These are phyloP conservation scores for Nomada ferruginata DNA, from an alignment of 2,888 invertebrate genomes.

Conservation along the genomic window DNA sequence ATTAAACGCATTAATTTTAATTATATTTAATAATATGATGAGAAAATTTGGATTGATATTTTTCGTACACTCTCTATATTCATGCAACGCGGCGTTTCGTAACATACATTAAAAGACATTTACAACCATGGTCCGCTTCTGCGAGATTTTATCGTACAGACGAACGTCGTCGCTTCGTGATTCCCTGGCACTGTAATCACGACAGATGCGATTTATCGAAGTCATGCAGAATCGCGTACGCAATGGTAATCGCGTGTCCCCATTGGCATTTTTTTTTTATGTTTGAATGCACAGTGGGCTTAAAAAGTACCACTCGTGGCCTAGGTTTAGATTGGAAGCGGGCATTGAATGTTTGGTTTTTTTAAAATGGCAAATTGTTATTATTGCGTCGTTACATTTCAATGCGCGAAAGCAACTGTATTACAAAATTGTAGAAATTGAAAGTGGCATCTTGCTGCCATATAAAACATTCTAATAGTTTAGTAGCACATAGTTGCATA, in stretches of 20 bases:
- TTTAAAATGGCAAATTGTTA: not conserved
- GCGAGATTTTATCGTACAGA: not conserved
- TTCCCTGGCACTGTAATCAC: conserved; percentile 2
- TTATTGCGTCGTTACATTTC: not conserved
- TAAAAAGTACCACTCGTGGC: not conserved
- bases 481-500: too few relatives aligned
- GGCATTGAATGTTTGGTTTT: conserved; percentile 6
- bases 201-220: conserved; percentile 3
- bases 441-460: not conserved
- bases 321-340: not conserved
- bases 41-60: too few relatives aligned
- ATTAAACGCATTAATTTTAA: too few relatives aligned
- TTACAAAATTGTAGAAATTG: not conserved
- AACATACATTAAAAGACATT: conserved; percentile 2
- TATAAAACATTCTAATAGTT: not conserved
- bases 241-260: not conserved
- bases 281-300: not conserved
- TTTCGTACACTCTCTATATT: not conserved
- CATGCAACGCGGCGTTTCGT: not conserved
- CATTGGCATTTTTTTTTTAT: conserved; percentile 5
- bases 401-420: conserved; percentile 10
- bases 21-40: too few relatives aligned
- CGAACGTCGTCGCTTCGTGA: not conserved
- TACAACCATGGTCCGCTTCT: not conserved
- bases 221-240: not conserved